These are phyloP conservation scores for Clanis bilineata DNA, from an alignment of 2,888 invertebrate genomes.

Conservation along the genomic window DNA sequence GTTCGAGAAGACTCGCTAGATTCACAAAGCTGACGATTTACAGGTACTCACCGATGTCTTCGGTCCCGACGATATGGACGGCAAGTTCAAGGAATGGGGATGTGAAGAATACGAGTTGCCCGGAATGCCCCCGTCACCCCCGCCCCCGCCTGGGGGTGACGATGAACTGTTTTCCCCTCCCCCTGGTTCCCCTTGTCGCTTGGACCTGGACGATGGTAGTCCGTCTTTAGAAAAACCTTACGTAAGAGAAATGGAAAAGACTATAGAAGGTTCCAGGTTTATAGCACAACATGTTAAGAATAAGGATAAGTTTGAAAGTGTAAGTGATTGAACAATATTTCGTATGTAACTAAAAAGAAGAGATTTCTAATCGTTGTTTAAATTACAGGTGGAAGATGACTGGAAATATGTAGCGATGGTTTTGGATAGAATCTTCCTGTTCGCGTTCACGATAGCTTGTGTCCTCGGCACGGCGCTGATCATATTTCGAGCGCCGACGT, in stretches of 20 bases:
- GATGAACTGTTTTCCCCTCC: slow-evolving; percentile 93
- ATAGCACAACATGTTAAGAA: slow-evolving; percentile 97
- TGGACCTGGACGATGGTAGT: slow-evolving; percentile 84
- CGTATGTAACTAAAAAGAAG: not conserved
- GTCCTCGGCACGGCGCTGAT: slow-evolving; percentile 94
- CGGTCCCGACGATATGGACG: slow-evolving; percentile 79
- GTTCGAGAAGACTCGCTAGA: not conserved
- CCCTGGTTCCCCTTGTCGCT: slow-evolving; percentile 83
- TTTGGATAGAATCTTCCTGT: slow-evolving; percentile 96
- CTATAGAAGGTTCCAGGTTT: slow-evolving; percentile 95
- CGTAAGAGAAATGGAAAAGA: slow-evolving; percentile 94
- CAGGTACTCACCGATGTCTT: slow-evolving; percentile 92
- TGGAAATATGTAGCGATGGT: slow-evolving; percentile 99
- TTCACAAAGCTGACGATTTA: slow-evolving; percentile 26
- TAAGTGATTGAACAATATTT: slow-evolving; percentile 80
- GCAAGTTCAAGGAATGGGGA: slow-evolving; percentile 77
- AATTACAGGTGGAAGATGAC: slow-evolving; percentile 93
- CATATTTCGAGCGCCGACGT: slow-evolving; percentile 94
- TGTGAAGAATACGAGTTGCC: slow-evolving; percentile 89
- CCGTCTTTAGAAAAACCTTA: slow-evolving; percentile 92
- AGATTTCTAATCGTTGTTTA: slow-evolving; percentile 13
- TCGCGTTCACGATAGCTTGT: slow-evolving; percentile 97
- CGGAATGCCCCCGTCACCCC: slow-evolving; percentile 86
- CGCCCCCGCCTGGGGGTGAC: slow-evolving; percentile 90
- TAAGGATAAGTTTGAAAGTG: slow-evolving; percentile 96